phyloP scores from a whole-genome alignment of 2,888 invertebrate genomes.

The Synanthedon andrenaeformis region DNA sequence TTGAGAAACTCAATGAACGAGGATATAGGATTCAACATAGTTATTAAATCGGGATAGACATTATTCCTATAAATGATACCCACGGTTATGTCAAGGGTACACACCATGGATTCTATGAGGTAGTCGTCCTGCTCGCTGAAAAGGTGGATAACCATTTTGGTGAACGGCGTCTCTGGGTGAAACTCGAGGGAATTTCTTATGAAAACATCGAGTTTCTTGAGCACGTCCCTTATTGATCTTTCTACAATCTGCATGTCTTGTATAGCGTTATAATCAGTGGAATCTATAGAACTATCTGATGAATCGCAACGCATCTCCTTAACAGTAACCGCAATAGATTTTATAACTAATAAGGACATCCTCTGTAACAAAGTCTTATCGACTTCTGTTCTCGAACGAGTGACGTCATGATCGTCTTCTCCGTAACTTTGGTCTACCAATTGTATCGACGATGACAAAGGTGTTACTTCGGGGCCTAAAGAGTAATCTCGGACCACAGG shows the following conservation, averaged over 20 bases:
- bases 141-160: slow-evolving; percentile 88
- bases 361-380: slow-evolving; percentile 87
- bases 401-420: slow-evolving; percentile 43
- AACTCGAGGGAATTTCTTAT: slow-evolving; percentile 85
- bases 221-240: slow-evolving; percentile 84
- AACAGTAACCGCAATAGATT: slow-evolving; percentile 90
- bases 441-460: slow-evolving; percentile 47
- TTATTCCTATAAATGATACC: slow-evolving; percentile 87
- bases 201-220: slow-evolving; percentile 84
- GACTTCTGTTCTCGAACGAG: slow-evolving; percentile 63
- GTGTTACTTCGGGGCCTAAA: slow-evolving; percentile 40
- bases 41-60: slow-evolving; percentile 82
- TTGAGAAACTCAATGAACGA: slow-evolving; percentile 90
- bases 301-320: slow-evolving; percentile 91
- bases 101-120: slow-evolving; percentile 92
- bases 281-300: slow-evolving; percentile 86
- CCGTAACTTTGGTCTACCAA: slow-evolving; percentile 61
- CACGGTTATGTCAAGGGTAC: slow-evolving; percentile 87
- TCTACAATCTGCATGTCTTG: slow-evolving; percentile 92
- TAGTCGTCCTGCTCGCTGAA: slow-evolving; percentile 94
- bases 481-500: slow-evolving; percentile 44
- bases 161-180: slow-evolving; percentile 88
- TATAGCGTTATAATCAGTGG: slow-evolving; percentile 86
- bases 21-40: slow-evolving; percentile 85
- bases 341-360: slow-evolving; percentile 86